Evolutionary conservation across 2,797 vertebrate genomes (phyloP).

Genomic region (Falco berigora): DNA sequence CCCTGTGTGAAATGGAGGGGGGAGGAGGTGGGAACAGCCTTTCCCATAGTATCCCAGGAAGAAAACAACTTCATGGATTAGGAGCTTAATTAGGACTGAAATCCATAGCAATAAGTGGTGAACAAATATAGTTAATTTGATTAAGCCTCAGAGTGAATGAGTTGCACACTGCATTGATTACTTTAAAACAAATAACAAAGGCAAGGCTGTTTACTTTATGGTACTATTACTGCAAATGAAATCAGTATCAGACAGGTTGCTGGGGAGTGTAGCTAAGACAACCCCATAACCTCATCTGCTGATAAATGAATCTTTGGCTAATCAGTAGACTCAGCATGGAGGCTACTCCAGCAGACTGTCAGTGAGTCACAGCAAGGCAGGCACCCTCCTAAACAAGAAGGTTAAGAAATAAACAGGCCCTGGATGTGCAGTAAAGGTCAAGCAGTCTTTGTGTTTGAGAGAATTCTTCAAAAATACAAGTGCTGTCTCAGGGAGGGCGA

Average conservation of each 20-base stretch:
- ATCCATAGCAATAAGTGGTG: slow-evolving; percentile 58
- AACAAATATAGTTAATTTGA: slow-evolving; percentile 67
- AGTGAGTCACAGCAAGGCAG: slow-evolving; percentile 25
- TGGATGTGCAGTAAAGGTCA: neutral
- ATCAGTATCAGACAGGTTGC: slow-evolving; percentile 51
- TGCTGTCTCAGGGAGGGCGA: neutral
- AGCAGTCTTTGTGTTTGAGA: neutral
- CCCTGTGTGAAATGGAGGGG: neutral
- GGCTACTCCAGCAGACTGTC: neutral
- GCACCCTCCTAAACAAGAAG: neutral
- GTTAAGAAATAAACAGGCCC: neutral
- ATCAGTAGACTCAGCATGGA: slow-evolving; percentile 46
- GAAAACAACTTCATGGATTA: slow-evolving; percentile 53
- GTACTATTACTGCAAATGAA: slow-evolving; percentile 52
- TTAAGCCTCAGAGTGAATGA: slow-evolving; percentile 55
- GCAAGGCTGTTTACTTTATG: slow-evolving; percentile 56
- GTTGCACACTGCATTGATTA: slow-evolving; percentile 58
- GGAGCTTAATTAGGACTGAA: slow-evolving; percentile 63
- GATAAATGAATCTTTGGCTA: slow-evolving; percentile 56
- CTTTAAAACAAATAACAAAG: slow-evolving; percentile 62
- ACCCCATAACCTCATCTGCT: slow-evolving; percentile 48
- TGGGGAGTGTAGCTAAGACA: slow-evolving; percentile 48
- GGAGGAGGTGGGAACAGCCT: slow-evolving; percentile 10
- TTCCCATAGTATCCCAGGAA: slow-evolving; percentile 39
- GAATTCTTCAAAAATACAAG: neutral